A percentile compares a stretch with the other conserved stretches of the same genome.
These are phyloP conservation scores for Benitochromis conjunctus DNA, from an alignment of 2,113 vertebrate genomes.

Conservation along the genomic window DNA sequence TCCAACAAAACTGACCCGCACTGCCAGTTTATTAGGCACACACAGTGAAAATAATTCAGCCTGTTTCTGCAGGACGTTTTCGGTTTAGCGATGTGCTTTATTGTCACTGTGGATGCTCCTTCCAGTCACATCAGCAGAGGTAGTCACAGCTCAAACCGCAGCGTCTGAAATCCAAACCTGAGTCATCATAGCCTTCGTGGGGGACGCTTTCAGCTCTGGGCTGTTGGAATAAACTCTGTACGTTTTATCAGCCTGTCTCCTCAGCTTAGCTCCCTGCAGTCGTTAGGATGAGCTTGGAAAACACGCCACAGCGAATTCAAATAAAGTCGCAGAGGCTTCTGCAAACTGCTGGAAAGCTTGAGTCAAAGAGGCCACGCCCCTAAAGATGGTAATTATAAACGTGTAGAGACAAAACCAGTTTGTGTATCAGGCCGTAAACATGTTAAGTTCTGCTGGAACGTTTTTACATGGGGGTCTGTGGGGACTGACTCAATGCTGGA, in stretches of 20 bases:
- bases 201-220: not conserved
- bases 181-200: not conserved
- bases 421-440: not conserved
- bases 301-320: not conserved
- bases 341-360: not conserved
- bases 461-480: not conserved
- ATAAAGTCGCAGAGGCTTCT: not conserved
- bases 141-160: too few relatives aligned
- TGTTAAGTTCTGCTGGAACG: not conserved
- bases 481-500: not conserved
- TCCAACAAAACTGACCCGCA: rapidly evolving
- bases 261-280: not conserved
- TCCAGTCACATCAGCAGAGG: not conserved
- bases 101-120: not conserved
- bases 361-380: not conserved
- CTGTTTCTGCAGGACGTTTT: not conserved
- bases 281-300: not conserved
- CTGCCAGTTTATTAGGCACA: not conserved
- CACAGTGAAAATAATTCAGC: not conserved
- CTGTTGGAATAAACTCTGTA: not conserved
- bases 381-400: not conserved
- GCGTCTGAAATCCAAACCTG: not conserved
- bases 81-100: not conserved
- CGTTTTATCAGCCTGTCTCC: not conserved
- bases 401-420: rapidly evolving